Evolutionary conservation across 1,140 invertebrate species (phyloP).

Genomic region (Drosophila bifasciata): DNA sequence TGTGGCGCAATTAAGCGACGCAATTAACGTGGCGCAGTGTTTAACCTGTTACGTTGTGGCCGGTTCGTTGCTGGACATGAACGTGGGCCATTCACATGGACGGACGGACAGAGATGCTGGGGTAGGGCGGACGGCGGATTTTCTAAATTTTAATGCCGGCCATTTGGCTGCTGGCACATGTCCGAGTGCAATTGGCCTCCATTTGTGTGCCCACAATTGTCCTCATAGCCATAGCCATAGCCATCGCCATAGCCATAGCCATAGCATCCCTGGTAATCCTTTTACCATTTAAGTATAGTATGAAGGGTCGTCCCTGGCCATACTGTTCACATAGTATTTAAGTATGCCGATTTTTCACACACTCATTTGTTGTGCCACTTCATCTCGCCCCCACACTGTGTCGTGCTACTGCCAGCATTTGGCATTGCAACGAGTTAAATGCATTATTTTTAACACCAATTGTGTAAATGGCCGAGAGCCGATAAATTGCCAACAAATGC

Average conservation of each 20-base stretch:
- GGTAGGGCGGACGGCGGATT: conserved; percentile 30
- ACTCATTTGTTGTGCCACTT: conserved; percentile 49
- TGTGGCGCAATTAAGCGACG: conserved; percentile 76
- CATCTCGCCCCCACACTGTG: conserved; percentile 1
- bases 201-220: conserved; percentile 75
- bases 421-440: conserved; percentile 51
- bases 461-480: conserved; percentile 48
- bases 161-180: conserved; percentile 54
- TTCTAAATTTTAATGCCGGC: conserved; percentile 79
- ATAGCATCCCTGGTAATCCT: conserved; percentile 12
- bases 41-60: conserved; percentile 72
- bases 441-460: conserved; percentile 80
- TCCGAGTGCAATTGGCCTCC: conserved; percentile 64
- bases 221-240: conserved; percentile 35
- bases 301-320: too few relatives aligned
- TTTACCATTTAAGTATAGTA: conserved; percentile 40
- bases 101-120: not conserved
- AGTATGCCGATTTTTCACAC: conserved; percentile 62
- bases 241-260: conserved; percentile 1
- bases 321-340: conserved; percentile 32
- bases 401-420: not conserved
- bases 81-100: conserved; percentile 58
- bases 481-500: conserved; percentile 72
- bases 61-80: conserved; percentile 7
- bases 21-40: conserved; percentile 78